phyloP scores from a whole-genome alignment of 2,797 vertebrate species.

The Glossophaga mutica region DNA sequence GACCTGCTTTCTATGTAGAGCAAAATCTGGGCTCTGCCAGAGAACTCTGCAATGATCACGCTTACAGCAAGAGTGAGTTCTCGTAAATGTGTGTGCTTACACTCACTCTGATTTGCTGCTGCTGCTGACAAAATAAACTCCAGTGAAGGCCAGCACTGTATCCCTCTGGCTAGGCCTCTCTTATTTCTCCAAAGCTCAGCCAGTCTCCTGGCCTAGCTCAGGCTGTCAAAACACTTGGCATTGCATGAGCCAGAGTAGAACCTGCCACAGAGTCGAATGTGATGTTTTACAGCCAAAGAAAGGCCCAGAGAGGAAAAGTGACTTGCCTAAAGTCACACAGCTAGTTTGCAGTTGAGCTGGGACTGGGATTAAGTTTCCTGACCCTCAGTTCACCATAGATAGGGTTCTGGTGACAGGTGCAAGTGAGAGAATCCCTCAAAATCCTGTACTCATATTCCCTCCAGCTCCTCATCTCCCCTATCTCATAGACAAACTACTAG shows the following conservation, averaged over 20 bases:
- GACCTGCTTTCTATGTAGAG: neutral
- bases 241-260: neutral
- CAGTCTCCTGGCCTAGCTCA: neutral
- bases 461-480: neutral
- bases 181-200: neutral
- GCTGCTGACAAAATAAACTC: neutral
- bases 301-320: neutral
- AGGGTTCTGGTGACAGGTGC: neutral
- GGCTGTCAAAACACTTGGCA: neutral
- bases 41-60: neutral
- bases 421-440: neutral
- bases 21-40: neutral
- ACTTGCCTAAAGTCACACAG: neutral
- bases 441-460: neutral
- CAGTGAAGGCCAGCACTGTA: neutral
- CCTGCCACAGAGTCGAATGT: neutral
- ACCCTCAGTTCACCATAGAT: neutral
- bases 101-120: neutral
- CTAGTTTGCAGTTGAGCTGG: neutral
- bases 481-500: neutral
- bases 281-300: neutral
- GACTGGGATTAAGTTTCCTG: neutral
- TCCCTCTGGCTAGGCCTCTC: neutral
- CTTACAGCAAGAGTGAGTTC: neutral
- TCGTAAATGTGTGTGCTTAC: neutral